Conservation (phyloP, 2,113 vertebrate genomes). For the Oriolus oriolus region DNA sequence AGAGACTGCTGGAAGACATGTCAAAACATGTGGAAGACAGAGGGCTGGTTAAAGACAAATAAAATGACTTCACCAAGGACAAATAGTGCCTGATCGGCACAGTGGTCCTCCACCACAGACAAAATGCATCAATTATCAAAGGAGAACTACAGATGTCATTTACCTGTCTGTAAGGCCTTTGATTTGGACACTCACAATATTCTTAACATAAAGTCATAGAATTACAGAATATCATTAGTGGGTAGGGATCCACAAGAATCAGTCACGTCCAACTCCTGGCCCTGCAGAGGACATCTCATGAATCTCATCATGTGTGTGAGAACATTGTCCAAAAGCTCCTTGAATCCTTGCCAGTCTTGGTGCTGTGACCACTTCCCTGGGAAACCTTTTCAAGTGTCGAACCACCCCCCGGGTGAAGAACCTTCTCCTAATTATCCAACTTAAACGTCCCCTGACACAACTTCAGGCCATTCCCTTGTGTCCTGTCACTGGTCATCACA, state of each 20-base stretch:
- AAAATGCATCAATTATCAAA: background rate
- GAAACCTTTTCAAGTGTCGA: background rate
- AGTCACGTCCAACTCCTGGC: background rate
- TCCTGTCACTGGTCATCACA: background rate
- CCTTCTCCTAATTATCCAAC: background rate
- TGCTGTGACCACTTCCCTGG: background rate
- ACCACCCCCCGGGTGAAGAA: background rate
- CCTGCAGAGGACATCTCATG: background rate
- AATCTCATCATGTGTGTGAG: background rate
- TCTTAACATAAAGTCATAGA: background rate
- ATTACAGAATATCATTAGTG: background rate
- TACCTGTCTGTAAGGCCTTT: background rate
- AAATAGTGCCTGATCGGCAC: background rate
- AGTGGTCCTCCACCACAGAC: background rate
- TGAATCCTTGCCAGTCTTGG: background rate
- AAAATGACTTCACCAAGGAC: background rate
- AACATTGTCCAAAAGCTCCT: background rate
- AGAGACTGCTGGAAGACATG: background rate
- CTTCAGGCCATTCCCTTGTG: background rate
- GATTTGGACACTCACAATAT: background rate
- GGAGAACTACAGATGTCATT: background rate
- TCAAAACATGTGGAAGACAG: background rate
- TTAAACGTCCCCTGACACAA: background rate
- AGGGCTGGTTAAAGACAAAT: background rate
- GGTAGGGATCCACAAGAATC: background rate